Conservation (phyloP, 2,888 invertebrate species). For the Horisme vitalbata region DNA sequence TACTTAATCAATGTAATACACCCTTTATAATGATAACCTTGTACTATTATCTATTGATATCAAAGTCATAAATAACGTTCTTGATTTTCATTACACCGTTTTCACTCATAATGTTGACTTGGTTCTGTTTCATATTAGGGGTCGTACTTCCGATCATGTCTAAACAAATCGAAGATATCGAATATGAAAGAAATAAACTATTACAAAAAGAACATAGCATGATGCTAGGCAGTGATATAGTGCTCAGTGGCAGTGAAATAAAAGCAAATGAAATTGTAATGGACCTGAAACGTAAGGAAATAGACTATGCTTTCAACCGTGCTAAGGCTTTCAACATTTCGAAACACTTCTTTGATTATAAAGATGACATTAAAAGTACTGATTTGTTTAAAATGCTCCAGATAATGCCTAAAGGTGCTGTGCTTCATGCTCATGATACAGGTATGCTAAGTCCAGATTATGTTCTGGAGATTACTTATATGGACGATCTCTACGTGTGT, state of each 20-base stretch:
- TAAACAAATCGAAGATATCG: conserved; percentile 33
- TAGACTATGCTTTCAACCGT: conserved; percentile 68
- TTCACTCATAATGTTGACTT: conserved; percentile 43
- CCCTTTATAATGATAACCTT: neutral
- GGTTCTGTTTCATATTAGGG: conserved; percentile 31
- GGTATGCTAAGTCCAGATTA: conserved; percentile 84
- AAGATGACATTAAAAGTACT: conserved; percentile 82
- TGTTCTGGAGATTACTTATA: conserved; percentile 84
- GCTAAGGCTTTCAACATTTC: conserved; percentile 83
- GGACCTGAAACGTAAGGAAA: conserved; percentile 77
- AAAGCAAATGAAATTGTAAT: conserved; percentile 83
- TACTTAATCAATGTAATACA: neutral
- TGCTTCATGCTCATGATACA: conserved; percentile 87
- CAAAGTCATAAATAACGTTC: neutral
- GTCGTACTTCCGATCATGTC: conserved; percentile 27
- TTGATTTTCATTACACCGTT: conserved; percentile 12
- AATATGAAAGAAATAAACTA: conserved; percentile 65
- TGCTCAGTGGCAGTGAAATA: conserved; percentile 75
- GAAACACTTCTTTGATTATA: conserved; percentile 86
- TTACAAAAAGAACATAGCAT: conserved; percentile 70
- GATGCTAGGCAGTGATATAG: conserved; percentile 79
- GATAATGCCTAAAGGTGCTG: conserved; percentile 89
- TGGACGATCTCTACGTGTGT: conserved; percentile 83
- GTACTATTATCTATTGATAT: neutral
- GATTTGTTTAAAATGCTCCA: conserved; percentile 85